A percentile compares a stretch with the other conserved stretches of the same genome.
Conservation (phyloP, 2,888 invertebrate genomes). For the Drosophila pseudotalamancana region DNA sequence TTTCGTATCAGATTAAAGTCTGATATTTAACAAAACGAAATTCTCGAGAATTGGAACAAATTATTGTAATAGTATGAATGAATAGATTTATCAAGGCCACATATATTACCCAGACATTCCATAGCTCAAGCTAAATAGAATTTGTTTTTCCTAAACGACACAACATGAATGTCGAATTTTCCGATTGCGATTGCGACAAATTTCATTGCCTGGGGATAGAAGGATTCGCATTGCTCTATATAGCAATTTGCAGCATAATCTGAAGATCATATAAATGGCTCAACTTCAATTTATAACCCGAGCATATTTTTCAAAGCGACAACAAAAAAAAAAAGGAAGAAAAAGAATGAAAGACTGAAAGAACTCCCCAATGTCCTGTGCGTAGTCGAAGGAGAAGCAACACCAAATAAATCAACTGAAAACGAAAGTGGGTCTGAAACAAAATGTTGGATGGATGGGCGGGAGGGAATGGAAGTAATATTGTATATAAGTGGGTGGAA, state of each 20-base stretch:
- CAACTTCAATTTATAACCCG: slow-evolving; percentile 74
- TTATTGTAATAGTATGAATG: too few relatives aligned
- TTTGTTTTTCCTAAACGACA: neutral
- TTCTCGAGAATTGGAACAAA: too few relatives aligned
- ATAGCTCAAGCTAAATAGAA: neutral
- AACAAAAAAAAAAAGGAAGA: neutral
- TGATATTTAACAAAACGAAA: too few relatives aligned
- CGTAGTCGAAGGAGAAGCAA: slow-evolving; percentile 41
- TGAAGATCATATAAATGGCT: slow-evolving; percentile 74
- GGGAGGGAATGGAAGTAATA: slow-evolving; percentile 17
- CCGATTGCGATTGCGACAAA: neutral
- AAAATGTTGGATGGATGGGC: neutral
- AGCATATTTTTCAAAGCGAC: slow-evolving; percentile 58
- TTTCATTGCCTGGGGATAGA: slow-evolving; percentile 17
- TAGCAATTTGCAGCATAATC: slow-evolving; percentile 73
- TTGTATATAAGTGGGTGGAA: slow-evolving; percentile 24
- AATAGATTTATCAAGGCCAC: neutral
- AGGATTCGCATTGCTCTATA: slow-evolving; percentile 13
- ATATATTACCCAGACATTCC: neutral
- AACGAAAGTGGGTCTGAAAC: slow-evolving; percentile 49
- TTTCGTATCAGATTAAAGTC: too few relatives aligned
- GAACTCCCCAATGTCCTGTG: slow-evolving; percentile 51
- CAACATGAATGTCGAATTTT: slow-evolving; percentile 1
- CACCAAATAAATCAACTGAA: slow-evolving; percentile 74
- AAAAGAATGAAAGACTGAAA: too few relatives aligned